Conservation (phyloP, 2,888 invertebrate species). For the Masnerella sp. region DNA sequence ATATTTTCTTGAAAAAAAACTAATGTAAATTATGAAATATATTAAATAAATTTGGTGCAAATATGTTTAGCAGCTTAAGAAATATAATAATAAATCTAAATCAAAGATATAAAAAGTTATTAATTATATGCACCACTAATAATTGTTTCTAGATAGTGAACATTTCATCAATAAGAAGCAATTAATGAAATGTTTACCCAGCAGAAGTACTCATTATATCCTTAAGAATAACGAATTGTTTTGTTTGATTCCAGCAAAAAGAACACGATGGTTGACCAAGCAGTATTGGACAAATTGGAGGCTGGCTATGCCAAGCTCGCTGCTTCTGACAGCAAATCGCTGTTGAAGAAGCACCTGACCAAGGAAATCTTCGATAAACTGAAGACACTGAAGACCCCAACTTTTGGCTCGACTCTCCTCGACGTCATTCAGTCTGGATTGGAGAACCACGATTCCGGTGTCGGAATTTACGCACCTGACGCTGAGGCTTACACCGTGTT, state of each 20-base stretch:
- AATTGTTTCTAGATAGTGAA: too few relatives aligned
- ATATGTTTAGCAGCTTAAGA: too few relatives aligned
- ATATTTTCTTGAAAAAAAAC: too few relatives aligned
- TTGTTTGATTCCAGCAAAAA: slow-evolving; percentile 81
- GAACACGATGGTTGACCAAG: slow-evolving; percentile 93
- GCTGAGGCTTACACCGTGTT: slow-evolving; percentile 96
- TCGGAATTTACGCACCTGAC: slow-evolving; percentile 98
- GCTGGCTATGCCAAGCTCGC: slow-evolving; percentile 92
- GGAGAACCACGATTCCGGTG: slow-evolving; percentile 97
- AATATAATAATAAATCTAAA: too few relatives aligned
- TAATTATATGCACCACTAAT: too few relatives aligned
- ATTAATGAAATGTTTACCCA: too few relatives aligned
- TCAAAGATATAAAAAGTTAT: too few relatives aligned
- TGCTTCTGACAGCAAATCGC: slow-evolving; percentile 94
- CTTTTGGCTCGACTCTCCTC: slow-evolving; percentile 75
- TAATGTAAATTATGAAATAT: too few relatives aligned
- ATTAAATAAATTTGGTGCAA: too few relatives aligned
- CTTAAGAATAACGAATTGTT: too few relatives aligned
- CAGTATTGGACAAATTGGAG: slow-evolving; percentile 93
- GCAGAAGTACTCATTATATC: too few relatives aligned
- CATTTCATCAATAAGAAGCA: too few relatives aligned
- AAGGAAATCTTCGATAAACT: slow-evolving; percentile 93
- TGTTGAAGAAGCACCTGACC: slow-evolving; percentile 97
- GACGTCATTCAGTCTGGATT: slow-evolving; percentile 97
- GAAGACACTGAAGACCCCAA: slow-evolving; percentile 92